These are phyloP conservation scores for Brotula barbata DNA, from an alignment of 2,797 vertebrate genomes.

Conservation along the genomic window DNA sequence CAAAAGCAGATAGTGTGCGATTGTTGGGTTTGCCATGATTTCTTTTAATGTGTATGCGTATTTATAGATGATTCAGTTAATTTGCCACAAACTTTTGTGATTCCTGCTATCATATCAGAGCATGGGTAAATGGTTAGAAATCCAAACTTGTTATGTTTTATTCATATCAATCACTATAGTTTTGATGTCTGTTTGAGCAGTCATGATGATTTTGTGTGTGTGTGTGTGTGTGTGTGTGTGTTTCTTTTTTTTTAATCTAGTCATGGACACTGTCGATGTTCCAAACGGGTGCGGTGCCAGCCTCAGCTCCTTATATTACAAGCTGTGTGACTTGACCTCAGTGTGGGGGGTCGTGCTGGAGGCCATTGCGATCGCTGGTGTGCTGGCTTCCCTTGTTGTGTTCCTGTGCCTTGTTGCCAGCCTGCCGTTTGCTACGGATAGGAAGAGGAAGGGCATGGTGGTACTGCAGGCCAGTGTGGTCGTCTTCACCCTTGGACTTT, in stretches of 20 bases:
- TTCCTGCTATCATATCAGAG: too few relatives aligned
- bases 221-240: too few relatives aligned
- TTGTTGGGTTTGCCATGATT: too few relatives aligned
- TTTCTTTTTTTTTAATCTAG: constrained; percentile 13
- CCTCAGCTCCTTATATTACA: constrained; percentile 83
- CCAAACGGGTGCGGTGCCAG: constrained; percentile 78
- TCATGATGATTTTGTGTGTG: too few relatives aligned
- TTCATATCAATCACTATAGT: too few relatives aligned
- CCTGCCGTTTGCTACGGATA: constrained; percentile 84
- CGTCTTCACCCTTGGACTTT: constrained; percentile 87
- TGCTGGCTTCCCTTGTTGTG: constrained; percentile 84
- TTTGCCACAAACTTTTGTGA: too few relatives aligned
- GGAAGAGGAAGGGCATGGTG: constrained; percentile 82
- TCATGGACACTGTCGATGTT: constrained; percentile 53
- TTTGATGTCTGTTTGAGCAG: too few relatives aligned
- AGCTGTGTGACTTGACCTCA: constrained; percentile 85
- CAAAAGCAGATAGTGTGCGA: too few relatives aligned
- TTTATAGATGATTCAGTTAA: too few relatives aligned
- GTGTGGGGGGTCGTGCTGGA: constrained; percentile 89
- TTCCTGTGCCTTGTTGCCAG: constrained; percentile 83
- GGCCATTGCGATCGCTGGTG: constrained; percentile 81
- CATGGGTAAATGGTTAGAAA: too few relatives aligned
- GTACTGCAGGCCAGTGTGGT: constrained; percentile 85
- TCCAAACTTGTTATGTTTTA: too few relatives aligned
- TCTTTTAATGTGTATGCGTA: too few relatives aligned